Conservation (phyloP, 2,888 invertebrate genomes). For the Athetis lepigone region DNA sequence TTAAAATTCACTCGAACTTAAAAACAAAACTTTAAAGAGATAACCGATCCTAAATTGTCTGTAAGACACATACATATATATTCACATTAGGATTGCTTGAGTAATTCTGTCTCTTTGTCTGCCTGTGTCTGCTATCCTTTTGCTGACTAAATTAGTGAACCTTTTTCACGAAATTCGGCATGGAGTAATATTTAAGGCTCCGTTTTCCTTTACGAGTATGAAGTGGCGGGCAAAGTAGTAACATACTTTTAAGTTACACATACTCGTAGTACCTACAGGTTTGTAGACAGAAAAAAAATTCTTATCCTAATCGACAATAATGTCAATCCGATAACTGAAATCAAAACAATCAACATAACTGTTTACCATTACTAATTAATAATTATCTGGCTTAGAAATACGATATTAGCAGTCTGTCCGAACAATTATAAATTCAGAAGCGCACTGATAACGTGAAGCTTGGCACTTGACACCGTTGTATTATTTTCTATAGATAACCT, state of each 20-base stretch:
- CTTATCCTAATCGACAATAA: not conserved
- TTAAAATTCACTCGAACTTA: no score
- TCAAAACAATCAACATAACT: slow-evolving; percentile 7
- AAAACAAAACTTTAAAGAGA: no score
- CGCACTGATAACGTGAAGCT: slow-evolving; percentile 41
- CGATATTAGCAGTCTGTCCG: slow-evolving; percentile 15
- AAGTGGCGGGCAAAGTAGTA: no score
- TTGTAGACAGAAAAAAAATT: not conserved
- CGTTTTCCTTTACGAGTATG: not conserved
- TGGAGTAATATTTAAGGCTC: no score
- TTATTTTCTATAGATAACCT: slow-evolving; percentile 55
- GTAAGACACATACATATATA: no score
- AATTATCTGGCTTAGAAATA: not conserved
- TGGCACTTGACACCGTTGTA: slow-evolving; percentile 54
- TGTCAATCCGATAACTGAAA: not conserved
- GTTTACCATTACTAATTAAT: slow-evolving; percentile 1
- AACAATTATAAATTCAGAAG: slow-evolving; percentile 33
- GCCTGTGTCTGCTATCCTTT: no score
- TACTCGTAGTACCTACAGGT: not conserved
- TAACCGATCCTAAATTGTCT: no score
- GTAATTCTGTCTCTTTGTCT: no score
- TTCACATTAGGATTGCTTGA: no score
- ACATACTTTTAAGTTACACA: no score
- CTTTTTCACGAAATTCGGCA: no score
- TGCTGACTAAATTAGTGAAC: no score